These are phyloP conservation scores for Apogon hyalosoma DNA, from an alignment of 2,797 vertebrate species.

Conservation along the genomic window DNA sequence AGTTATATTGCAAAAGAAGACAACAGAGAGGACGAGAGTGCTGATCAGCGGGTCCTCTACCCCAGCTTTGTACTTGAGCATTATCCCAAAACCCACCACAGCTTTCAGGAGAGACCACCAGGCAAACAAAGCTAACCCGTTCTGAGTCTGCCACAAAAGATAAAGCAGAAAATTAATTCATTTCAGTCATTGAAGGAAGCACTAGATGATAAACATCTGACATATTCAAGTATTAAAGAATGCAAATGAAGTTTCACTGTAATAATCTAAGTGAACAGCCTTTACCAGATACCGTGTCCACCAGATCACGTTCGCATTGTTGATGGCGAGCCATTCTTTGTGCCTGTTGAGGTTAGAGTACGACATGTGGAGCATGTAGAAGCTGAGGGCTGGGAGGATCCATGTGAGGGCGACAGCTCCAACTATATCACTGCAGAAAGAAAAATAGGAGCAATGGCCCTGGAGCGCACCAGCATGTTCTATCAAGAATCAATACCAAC, in stretches of 20 bases:
- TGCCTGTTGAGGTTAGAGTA: constrained; percentile 61
- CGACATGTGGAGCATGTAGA: constrained; percentile 70
- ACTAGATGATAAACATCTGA: not conserved
- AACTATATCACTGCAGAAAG: constrained; percentile 47
- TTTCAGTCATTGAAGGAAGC: not conserved
- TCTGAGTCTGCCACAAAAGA: constrained; percentile 71
- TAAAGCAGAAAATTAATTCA: not conserved
- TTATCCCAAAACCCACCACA: constrained; percentile 63
- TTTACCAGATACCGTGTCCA: constrained; percentile 69
- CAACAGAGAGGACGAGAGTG: constrained; percentile 63
- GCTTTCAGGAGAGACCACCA: constrained; percentile 76
- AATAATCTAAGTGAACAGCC: not conserved
- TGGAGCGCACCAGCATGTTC: no score
- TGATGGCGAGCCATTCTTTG: constrained; percentile 63
- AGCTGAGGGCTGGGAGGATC: constrained; percentile 46
- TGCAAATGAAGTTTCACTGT: not conserved
- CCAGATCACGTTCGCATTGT: constrained; percentile 46
- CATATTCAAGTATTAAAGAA: not conserved
- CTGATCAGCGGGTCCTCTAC: constrained; percentile 64
- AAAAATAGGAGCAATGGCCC: not conserved
- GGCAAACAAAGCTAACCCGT: constrained; percentile 75
- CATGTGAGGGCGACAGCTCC: constrained; percentile 29
- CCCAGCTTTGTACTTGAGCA: constrained; percentile 61
- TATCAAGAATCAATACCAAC: no score
- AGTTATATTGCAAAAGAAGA: constrained; percentile 44